Base-by-base conservation (phyloP, 2,113 vertebrate genomes). In the Hemicordylus capensis region DNA sequence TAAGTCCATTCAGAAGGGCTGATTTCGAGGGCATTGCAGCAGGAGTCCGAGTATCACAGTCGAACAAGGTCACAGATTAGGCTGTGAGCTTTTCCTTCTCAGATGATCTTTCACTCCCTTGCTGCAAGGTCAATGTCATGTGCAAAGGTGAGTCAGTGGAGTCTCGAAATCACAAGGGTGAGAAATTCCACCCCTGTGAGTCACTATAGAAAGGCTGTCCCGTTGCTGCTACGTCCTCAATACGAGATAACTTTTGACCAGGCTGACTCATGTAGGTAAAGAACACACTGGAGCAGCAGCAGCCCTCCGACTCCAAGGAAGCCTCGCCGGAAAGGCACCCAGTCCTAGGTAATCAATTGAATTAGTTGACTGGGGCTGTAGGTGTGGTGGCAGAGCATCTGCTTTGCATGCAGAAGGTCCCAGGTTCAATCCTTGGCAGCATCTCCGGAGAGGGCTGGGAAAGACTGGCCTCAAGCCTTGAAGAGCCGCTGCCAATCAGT, bases 201-300 rank as follows among this genome's bases (percentile, higher is more conserved):
- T 73, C 76, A 54, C 42, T 2, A 10, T 31, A 84, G 34, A 67
- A 77, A 85, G 34, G 24, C 66, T 5, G 8, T 20, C 7, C 1
- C 14, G 34, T 37, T 28, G 11, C 4, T 54, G 42, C 37, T 51
- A 66, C 69, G 37, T 56, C 20, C 22, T 28, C 28, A 20, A 10
- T 37, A 37, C 11, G 26, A 4, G 58, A 34, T 15, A 76, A 24
- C 0, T 0, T 80, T 34, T 64, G 24, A 4, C 7, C 9, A 7
- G n/a, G 46, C 9, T 84, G 61, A 76, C 17, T 76, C 83, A 34
- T 19, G 0, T 56, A 39, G 89, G 77, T 81, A 34, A 48, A 44
- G 14, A 20, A 20, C 0, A 0, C 24, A 14, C 4, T 63, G 79
- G 89, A 0, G 0, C 2, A 10, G n/a, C n/a, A n/a, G n/a, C n/a